Percentiles rank a stretch among this genome's conserved stretches.
Conservation (phyloP, 1,140 invertebrate species). For the Spodoptera litura region DNA sequence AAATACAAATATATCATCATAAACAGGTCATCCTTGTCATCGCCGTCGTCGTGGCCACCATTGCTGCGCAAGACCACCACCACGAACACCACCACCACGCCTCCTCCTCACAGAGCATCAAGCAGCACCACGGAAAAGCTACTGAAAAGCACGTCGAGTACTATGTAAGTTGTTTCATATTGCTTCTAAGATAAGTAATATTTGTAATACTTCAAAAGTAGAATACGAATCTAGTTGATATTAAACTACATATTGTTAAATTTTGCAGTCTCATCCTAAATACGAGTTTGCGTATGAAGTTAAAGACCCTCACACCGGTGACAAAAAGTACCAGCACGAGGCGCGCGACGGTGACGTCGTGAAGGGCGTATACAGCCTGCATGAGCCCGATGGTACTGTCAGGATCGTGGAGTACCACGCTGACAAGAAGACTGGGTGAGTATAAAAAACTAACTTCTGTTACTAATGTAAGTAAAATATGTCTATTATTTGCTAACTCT, state of each 20-base stretch:
- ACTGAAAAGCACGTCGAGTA: constrained; percentile 42
- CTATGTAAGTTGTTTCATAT: neutral
- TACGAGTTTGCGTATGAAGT: too few relatives aligned
- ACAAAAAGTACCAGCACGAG: too few relatives aligned
- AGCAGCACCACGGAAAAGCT: constrained; percentile 49
- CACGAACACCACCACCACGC: constrained; percentile 22
- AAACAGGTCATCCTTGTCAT: constrained; percentile 1
- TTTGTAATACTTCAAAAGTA: too few relatives aligned
- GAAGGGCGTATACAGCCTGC: too few relatives aligned
- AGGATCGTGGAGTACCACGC: constrained; percentile 81
- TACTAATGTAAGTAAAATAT: too few relatives aligned
- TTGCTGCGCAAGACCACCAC: constrained; percentile 1
- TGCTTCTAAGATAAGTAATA: too few relatives aligned
- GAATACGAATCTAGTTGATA: too few relatives aligned
- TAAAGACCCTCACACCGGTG: too few relatives aligned
- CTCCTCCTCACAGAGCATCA: constrained; percentile 37
- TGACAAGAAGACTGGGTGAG: constrained; percentile 75
- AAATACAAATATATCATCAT: too few relatives aligned
- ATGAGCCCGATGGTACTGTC: constrained; percentile 50
- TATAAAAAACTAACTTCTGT: neutral
- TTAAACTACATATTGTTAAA: too few relatives aligned
- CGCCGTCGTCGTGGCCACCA: neutral
- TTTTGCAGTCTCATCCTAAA: too few relatives aligned
- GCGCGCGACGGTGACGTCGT: too few relatives aligned
- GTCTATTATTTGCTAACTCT: constrained; percentile 18